phyloP scores from a whole-genome alignment of 64 coral and sea anemone genomes.

The Stylophora pistillata region DNA sequence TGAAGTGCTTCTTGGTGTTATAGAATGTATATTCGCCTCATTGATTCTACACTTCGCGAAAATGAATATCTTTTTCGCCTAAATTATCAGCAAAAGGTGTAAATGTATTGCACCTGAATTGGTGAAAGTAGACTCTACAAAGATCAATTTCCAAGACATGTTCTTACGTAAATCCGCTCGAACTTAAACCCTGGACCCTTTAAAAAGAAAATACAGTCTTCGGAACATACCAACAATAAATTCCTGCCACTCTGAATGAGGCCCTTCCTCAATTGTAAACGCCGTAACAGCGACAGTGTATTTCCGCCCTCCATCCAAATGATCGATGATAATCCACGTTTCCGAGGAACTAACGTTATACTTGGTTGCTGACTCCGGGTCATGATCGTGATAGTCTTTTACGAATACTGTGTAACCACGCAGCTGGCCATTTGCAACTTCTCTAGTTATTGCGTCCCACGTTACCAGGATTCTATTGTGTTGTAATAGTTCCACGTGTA shows the following conservation, averaged over 20 bases:
- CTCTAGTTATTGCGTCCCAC: not conserved
- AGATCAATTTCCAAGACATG: too few species aligned
- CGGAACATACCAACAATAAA: not conserved
- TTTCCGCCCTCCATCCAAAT: not conserved
- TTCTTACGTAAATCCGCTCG: too few species aligned
- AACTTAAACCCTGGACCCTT: not conserved
- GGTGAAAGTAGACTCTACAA: too few species aligned
- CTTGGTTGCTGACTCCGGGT: not conserved
- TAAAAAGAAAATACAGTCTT: not conserved
- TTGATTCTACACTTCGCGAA: conserved; percentile 72
- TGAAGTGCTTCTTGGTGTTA: conserved; percentile 70
- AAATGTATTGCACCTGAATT: too few species aligned
- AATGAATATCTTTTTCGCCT: conserved; percentile 71
- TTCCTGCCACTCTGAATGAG: not conserved
- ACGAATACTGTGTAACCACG: not conserved
- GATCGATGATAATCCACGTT: not conserved
- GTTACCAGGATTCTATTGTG: not conserved
- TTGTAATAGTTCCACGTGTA: not conserved
- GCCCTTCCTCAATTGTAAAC: not conserved
- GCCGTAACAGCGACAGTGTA: not conserved
- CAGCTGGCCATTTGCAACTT: not conserved
- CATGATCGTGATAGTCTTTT: not conserved
- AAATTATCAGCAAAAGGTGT: conserved; percentile 72
- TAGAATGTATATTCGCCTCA: conserved; percentile 71
- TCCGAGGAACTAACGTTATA: not conserved